Conservation (phyloP, 2,797 vertebrate genomes). For the Hybognathus amarus region DNA sequence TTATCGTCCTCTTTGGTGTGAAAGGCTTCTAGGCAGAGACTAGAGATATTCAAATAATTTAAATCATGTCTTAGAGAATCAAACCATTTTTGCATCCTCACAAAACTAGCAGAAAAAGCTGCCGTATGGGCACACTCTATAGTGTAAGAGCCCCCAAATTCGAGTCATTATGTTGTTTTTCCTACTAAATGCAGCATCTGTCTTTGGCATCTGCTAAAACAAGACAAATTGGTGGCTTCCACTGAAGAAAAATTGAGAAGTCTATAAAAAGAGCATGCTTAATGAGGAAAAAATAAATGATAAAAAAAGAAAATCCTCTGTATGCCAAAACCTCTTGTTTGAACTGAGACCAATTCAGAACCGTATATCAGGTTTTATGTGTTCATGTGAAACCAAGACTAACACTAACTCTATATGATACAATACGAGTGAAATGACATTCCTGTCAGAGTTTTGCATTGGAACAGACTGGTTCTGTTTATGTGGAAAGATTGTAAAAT, state of each 20-base stretch:
- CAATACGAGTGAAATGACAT: not conserved
- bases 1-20: not conserved
- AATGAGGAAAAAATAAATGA: conserved; percentile 9
- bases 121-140: not conserved
- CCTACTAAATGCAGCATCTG: conserved; percentile 17
- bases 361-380: not conserved
- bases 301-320: conserved; percentile 5
- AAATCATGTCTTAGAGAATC: not conserved
- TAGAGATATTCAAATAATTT: not conserved
- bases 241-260: conserved; percentile 19
- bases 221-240: conserved; percentile 39
- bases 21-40: not conserved
- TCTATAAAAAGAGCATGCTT: conserved; percentile 13
- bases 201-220: conserved; percentile 38
- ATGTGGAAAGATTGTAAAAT: conserved; percentile 5
- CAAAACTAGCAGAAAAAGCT: not conserved
- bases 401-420: not conserved
- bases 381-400: conserved; percentile 1
- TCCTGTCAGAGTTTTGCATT: not conserved
- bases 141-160: not conserved
- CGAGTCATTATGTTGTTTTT: conserved; percentile 33
- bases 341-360: conserved; percentile 19
- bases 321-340: not conserved
- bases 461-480: not conserved
- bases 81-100: not conserved